These are phyloP conservation scores for Grammomys surdaster DNA, from an alignment of 2,113 vertebrate genomes.

Conservation along the genomic window DNA sequence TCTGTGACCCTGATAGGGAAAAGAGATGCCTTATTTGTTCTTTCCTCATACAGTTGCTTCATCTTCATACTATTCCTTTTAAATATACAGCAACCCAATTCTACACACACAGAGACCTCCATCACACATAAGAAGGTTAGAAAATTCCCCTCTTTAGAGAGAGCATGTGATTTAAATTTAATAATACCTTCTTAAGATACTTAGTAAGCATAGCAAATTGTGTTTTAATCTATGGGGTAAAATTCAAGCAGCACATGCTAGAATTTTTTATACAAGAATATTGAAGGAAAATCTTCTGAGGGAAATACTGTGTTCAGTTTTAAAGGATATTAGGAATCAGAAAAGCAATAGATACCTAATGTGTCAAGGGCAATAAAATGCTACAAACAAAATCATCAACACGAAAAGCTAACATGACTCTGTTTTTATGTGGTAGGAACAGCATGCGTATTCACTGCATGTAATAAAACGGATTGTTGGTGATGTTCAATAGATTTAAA, in stretches of 20 bases:
- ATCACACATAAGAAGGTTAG: neutral
- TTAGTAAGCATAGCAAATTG: conserved; percentile 34
- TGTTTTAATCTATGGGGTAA: conserved; percentile 52
- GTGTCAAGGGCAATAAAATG: conserved; percentile 58
- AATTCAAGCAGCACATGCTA: conserved; percentile 25
- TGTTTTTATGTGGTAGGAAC: conserved; percentile 54
- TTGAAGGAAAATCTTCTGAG: conserved; percentile 36
- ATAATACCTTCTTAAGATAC: conserved; percentile 22
- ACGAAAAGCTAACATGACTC: conserved; percentile 7
- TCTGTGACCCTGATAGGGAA: neutral
- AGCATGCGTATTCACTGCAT: conserved; percentile 31
- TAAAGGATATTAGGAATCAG: conserved; percentile 27
- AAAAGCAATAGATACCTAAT: neutral
- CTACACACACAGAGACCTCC: neutral
- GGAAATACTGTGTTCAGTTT: conserved; percentile 66
- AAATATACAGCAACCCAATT: neutral
- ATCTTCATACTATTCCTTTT: neutral
- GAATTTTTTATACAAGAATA: conserved; percentile 28
- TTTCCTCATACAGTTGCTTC: neutral
- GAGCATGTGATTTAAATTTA: conserved; percentile 41
- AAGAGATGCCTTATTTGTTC: conserved; percentile 42
- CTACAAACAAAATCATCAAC: conserved; percentile 29
- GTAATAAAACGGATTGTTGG: conserved; percentile 4
- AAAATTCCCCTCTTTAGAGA: conserved; percentile 2
- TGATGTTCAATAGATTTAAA: conserved; percentile 21